A percentile compares a stretch with the other conserved stretches of the same genome.
phyloP scores from a whole-genome alignment of 2,113 vertebrate species.

The Tichodroma muraria region DNA sequence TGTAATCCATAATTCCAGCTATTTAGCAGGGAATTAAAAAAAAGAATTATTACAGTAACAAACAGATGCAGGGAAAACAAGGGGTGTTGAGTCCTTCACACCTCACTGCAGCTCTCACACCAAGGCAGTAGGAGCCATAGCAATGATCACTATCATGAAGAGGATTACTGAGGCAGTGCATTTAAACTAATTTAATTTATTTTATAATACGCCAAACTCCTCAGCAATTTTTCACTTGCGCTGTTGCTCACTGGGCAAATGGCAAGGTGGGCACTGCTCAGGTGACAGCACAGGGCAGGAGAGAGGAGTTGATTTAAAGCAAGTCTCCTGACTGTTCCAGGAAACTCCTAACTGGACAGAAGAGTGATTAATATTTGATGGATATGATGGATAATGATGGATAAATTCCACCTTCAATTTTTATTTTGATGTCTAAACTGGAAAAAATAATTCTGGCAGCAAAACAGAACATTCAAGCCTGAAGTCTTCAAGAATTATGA shows the following conservation, averaged over 20 bases:
- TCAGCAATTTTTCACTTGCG: background rate
- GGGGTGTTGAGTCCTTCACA: background rate
- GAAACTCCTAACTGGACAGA: background rate
- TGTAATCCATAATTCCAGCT: background rate
- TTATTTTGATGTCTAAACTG: background rate
- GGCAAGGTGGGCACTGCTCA: background rate
- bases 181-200: background rate
- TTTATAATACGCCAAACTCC: background rate
- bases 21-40: background rate
- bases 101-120: background rate
- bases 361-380: background rate
- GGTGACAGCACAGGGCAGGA: background rate
- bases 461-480: background rate
- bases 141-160: background rate
- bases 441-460: background rate
- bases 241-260: background rate
- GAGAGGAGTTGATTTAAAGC: background rate
- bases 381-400: too few relatives aligned
- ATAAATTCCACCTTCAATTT: background rate
- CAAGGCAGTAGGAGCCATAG: background rate
- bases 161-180: background rate
- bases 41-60: background rate
- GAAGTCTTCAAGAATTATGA: background rate
- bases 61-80: background rate
- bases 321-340: background rate